These are phyloP conservation scores for Cinara cedri DNA, from an alignment of 2,888 invertebrate genomes.

Conservation along the genomic window DNA sequence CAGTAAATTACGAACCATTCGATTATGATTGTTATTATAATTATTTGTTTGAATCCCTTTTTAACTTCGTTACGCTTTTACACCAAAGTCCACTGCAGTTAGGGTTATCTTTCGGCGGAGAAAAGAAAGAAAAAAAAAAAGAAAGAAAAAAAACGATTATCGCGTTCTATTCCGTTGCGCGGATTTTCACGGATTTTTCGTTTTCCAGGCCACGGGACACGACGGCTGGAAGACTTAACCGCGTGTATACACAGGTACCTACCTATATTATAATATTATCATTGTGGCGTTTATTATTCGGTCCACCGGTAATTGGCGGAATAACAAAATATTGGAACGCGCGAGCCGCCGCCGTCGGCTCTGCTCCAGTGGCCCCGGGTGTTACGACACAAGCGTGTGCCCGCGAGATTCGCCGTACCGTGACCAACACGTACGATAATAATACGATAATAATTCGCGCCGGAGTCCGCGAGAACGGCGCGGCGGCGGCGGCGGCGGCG, in stretches of 20 bases:
- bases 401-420: slow-evolving; percentile 43
- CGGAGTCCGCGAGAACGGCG: too few relatives aligned
- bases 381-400: slow-evolving; percentile 37
- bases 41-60: too few relatives aligned
- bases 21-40: too few relatives aligned
- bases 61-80: too few relatives aligned
- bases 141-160: too few relatives aligned
- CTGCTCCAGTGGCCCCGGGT: slow-evolving; percentile 46
- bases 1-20: too few relatives aligned
- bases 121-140: too few relatives aligned
- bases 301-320: slow-evolving; percentile 53
- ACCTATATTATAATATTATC: not conserved
- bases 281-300: slow-evolving; percentile 29
- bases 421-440: slow-evolving; percentile 40
- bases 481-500: too few relatives aligned
- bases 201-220: slow-evolving; percentile 49
- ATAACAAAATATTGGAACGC: slow-evolving; percentile 55
- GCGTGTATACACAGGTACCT: too few relatives aligned
- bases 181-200: slow-evolving; percentile 37
- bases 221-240: slow-evolving; percentile 26
- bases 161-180: not conserved
- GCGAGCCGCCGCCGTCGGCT: slow-evolving; percentile 25
- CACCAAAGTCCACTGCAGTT: too few relatives aligned
- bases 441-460: slow-evolving; percentile 34
- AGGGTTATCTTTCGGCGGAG: too few relatives aligned